Conservation (phyloP, 2,797 vertebrate genomes). For the Dicrostonyx torquatus region DNA sequence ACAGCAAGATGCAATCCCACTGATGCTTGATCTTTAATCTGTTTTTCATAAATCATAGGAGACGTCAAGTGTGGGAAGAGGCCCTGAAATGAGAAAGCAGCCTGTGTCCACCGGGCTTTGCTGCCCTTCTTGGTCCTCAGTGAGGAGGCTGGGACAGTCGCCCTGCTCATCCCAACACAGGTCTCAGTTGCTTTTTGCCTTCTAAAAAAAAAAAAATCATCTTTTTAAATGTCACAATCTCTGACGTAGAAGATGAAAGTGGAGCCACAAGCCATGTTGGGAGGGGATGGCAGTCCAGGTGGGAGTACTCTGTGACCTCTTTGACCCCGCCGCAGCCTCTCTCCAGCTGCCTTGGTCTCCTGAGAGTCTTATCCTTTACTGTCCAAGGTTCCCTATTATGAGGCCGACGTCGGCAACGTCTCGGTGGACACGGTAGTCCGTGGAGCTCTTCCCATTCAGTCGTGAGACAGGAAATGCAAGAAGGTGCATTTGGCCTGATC, state of each 20-base stretch:
- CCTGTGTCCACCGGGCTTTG: not conserved
- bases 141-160: not conserved
- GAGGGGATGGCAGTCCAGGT: not conserved
- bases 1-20: not conserved
- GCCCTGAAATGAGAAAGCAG: not conserved
- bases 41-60: constrained; percentile 50
- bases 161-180: not conserved
- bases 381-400: too few relatives aligned
- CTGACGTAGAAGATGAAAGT: not conserved
- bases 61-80: not conserved
- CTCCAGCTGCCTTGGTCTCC: not conserved
- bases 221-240: constrained; percentile 16
- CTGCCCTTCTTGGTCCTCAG: not conserved
- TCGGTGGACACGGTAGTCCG: not conserved
- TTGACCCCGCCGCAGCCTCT: not conserved
- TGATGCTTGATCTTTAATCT: constrained; percentile 47
- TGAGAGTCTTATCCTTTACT: not conserved
- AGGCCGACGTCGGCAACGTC: not conserved
- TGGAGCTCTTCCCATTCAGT: not conserved
- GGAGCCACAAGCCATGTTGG: not conserved
- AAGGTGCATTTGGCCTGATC: too few relatives aligned
- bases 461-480: not conserved
- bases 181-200: not conserved
- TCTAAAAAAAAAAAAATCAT: not conserved
- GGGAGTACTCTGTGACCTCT: not conserved